These are phyloP conservation scores for Vireo altiloquus DNA, from an alignment of 2,113 vertebrate genomes.

Conservation along the genomic window DNA sequence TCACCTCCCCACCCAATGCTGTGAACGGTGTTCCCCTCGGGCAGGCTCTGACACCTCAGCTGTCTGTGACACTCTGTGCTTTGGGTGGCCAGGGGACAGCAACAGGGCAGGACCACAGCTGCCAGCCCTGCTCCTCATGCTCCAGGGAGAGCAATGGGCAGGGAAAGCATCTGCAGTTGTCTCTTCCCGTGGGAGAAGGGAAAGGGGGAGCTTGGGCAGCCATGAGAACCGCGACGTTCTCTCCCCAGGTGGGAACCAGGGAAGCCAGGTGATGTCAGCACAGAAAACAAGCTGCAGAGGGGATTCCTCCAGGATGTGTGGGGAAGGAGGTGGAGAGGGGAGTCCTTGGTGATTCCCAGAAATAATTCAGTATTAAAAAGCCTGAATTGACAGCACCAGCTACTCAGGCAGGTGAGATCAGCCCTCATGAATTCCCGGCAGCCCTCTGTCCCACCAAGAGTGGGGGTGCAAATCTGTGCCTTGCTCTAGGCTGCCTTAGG, in stretches of 20 bases:
- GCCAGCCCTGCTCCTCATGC: neutral
- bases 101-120: neutral
- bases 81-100: neutral
- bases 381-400: neutral
- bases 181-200: neutral
- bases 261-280: neutral
- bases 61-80: fast-evolving
- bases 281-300: neutral
- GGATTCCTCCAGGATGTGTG: neutral
- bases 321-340: neutral
- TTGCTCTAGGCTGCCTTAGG: neutral
- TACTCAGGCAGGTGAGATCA: neutral
- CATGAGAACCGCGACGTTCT: fast-evolving
- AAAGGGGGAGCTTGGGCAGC: neutral
- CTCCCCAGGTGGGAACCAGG: neutral
- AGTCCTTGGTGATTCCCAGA: neutral
- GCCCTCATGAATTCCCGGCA: neutral
- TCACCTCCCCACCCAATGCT: neutral
- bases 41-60: neutral
- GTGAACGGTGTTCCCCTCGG: fast-evolving
- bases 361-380: neutral
- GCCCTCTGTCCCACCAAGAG: neutral
- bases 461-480: neutral
- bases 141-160: neutral
- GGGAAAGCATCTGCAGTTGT: neutral